Conservation (phyloP, 2,888 invertebrate genomes). For the Erannis defoliaria region DNA sequence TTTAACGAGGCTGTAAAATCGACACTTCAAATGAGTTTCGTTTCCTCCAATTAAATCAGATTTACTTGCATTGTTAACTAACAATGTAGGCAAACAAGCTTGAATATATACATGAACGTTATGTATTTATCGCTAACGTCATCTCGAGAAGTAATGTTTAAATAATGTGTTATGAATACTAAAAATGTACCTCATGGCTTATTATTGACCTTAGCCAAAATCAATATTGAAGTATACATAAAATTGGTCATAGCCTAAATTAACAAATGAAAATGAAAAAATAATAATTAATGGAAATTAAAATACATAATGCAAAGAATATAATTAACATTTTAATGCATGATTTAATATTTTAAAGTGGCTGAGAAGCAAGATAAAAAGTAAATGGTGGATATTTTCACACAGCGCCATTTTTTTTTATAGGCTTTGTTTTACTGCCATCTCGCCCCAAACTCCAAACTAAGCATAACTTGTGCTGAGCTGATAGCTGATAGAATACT, state of each 20-base stretch:
- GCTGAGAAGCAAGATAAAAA: background rate
- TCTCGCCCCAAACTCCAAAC: too few relatives aligned
- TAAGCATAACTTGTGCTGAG: too few relatives aligned
- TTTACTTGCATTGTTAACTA: constrained; percentile 33
- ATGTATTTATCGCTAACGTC: constrained; percentile 28
- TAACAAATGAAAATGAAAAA: too few relatives aligned
- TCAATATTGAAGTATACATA: constrained; percentile 22
- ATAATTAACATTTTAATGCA: too few relatives aligned
- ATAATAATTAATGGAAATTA: too few relatives aligned
- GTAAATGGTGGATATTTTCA: too few relatives aligned
- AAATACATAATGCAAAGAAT: too few relatives aligned
- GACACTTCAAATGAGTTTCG: background rate
- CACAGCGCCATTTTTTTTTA: too few relatives aligned
- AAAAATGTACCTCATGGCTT: constrained; percentile 21
- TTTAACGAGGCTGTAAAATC: constrained; percentile 1
- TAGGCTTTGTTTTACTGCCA: too few relatives aligned
- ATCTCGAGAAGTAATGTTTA: constrained; percentile 27
- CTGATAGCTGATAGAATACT: too few relatives aligned
- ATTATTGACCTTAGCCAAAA: constrained; percentile 17
- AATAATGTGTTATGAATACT: constrained; percentile 28
- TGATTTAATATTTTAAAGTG: background rate
- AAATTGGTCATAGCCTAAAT: constrained; percentile 26
- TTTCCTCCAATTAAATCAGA: constrained; percentile 28
- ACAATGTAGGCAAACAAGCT: constrained; percentile 26
- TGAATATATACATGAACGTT: constrained; percentile 23